phyloP scores from a whole-genome alignment of 2,113 vertebrate species.

The Zootoca vivipara region DNA sequence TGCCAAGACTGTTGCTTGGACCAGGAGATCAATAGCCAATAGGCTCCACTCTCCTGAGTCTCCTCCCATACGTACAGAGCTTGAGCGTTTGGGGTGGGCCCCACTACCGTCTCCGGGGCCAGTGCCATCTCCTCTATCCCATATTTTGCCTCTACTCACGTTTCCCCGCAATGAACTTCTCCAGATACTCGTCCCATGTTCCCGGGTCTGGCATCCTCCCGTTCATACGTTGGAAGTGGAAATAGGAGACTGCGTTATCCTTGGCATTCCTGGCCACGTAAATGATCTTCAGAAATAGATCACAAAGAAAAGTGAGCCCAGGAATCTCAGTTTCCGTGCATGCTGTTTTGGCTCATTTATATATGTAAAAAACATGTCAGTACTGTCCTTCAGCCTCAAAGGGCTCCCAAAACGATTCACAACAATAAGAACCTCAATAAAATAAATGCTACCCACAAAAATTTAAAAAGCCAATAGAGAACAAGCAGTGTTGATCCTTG shows the following conservation, averaged over 20 bases:
- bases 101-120: too few species aligned
- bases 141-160: conserved; percentile 25
- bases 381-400: too few species aligned
- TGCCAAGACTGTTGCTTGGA: too few species aligned
- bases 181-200: background rate
- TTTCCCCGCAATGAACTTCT: conserved; percentile 60
- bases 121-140: background rate
- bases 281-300: conserved; percentile 61
- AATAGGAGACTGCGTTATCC: background rate
- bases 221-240: conserved; percentile 70
- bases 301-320: background rate
- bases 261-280: conserved; percentile 63
- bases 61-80: too few species aligned
- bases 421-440: too few species aligned
- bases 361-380: too few species aligned
- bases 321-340: background rate
- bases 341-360: background rate
- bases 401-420: too few species aligned
- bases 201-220: conserved; percentile 44
- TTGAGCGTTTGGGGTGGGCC: too few species aligned
- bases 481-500: background rate
- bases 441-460: too few species aligned
- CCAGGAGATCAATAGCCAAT: too few species aligned
- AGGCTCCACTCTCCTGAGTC: too few species aligned
- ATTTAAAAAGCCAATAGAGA: conserved; percentile 19